Evolutionary conservation across 2,888 invertebrate species (phyloP), one percentile per base, ranked within the genome.

Genomic region (Lochmaea capreae): DNA sequence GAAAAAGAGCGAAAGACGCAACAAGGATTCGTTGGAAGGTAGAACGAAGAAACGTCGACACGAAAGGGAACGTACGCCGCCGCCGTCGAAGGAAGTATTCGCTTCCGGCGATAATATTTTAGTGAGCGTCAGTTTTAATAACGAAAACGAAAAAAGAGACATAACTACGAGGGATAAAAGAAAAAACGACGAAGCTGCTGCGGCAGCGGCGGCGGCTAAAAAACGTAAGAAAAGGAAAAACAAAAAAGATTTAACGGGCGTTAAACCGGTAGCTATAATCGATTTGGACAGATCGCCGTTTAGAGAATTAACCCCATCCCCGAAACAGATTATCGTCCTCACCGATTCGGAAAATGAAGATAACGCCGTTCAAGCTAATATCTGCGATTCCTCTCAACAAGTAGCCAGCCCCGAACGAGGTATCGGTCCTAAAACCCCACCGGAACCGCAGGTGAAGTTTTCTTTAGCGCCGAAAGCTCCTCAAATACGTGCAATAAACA

Each of bases 51-150:
- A 87, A 62, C 88, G 88, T 78, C 81, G 87, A 52, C 85, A 85
- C 68, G 82, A 87, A 39, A 81, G 82, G 26, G 86, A 87, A 63
- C 82, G 86, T 58, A 90, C 90, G 0, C 89, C 89, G n/a, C 90
- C 89, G 67, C 94, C 95, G 0, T 94, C 94, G 2, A 97, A 97
- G 86, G 96, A 96, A 87, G 95, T 97, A 3, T 97, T 96, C 85
- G 95, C 97, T 0, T 96, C 96, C 12, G 97, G 97, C 3, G 95
- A 97, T 87, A 97, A 96, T 85, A 97, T 97, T 82, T 90, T 97
- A 77, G 96, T 97, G 12, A 96, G 96, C 87, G 95, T 97, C 18
- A 96, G 95, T 86, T 97, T 97, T 87, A 93, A 94, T 85, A 94
- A 95, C 81, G 91, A 90, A 79, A 89, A 87, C 76, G 85, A 86